These are phyloP conservation scores for Caenorhabditis uteleia DNA, from an alignment of 2,888 invertebrate species.

Conservation along the genomic window DNA sequence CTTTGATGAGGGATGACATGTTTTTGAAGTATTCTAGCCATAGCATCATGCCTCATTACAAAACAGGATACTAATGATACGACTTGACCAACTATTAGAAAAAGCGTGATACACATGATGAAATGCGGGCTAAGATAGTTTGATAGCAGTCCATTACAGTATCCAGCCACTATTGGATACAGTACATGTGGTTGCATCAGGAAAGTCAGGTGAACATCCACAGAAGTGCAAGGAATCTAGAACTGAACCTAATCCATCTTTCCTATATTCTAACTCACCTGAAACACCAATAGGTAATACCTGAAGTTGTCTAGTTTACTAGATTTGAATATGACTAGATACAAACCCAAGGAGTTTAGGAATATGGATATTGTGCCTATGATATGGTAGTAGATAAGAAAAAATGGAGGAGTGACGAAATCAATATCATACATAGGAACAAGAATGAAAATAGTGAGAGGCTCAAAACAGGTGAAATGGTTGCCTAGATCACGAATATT, in stretches of 20 bases:
- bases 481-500: too few species aligned
- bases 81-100: too few species aligned
- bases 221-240: slow-evolving; percentile 6
- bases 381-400: not conserved
- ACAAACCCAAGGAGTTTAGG: slow-evolving; percentile 4
- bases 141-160: not conserved
- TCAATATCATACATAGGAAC: too few species aligned
- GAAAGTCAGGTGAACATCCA: slow-evolving; percentile 7
- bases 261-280: slow-evolving; percentile 6
- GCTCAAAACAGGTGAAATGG: too few species aligned
- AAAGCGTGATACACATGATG: too few species aligned
- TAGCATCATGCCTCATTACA: too few species aligned
- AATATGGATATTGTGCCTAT: slow-evolving; percentile 3
- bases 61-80: too few species aligned
- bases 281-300: slow-evolving; percentile 12
- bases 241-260: not conserved
- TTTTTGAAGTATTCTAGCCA: too few species aligned
- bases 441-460: too few species aligned
- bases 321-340: slow-evolving; percentile 5
- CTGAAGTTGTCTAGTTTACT: slow-evolving; percentile 8
- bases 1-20: too few species aligned
- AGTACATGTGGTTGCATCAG: slow-evolving; percentile 10
- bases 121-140: too few species aligned
- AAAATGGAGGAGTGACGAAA: not conserved
- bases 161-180: slow-evolving; percentile 12